Base-by-base conservation (phyloP, 2,888 invertebrate species). In the Pterostichus niger region DNA sequence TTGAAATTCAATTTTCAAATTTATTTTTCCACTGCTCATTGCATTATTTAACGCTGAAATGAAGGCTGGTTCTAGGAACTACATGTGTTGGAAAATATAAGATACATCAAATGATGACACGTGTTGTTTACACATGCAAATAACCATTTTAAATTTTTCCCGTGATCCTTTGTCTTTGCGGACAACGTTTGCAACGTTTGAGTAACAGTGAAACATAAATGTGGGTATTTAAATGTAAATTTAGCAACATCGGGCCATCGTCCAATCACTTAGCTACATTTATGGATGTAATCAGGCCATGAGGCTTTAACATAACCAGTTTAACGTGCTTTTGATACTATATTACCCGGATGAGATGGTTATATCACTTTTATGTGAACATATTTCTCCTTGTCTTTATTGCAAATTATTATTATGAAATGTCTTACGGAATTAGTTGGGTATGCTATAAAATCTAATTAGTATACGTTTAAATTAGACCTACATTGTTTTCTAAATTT, bases 151-250 rank as follows among this genome's bases (percentile, higher is more conserved):
- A 49, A 49, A 49, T 49, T n/a, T 13, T 49, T 49, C 2, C n/a
- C 13, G 11, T n/a, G 5, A 64, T 10, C 17, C 71, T 71, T 46
- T 71, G 71, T 71, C 15, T 44, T 17, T 24, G 24, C 10, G 15
- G 10, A 46, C 15, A 13, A 15, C 35, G 35, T 35, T 10, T 46
- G n/a, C 46, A 71, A 46, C 17, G 11, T 49, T 71, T 17, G 68
- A 44, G 44, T 49, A 15, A 17, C 24, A 46, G n/a, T 44, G 24
- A 71, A 49, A 71, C 59, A 78, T 78, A 78, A 78, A 78, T 78
- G 59, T 59, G 78, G 59, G 78, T 59, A 78, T 78, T 78, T 78
- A 78, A 78, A 78, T 78, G 78, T 78, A 78, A 78, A 78, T 78
- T 59, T 78, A 78, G 35, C 40, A 78, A 59, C 24, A 10, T 35